A percentile compares a stretch with the other conserved stretches of the same genome.
Conservation (phyloP, 2,113 vertebrate genomes). For the Cyanocitta stelleri region DNA sequence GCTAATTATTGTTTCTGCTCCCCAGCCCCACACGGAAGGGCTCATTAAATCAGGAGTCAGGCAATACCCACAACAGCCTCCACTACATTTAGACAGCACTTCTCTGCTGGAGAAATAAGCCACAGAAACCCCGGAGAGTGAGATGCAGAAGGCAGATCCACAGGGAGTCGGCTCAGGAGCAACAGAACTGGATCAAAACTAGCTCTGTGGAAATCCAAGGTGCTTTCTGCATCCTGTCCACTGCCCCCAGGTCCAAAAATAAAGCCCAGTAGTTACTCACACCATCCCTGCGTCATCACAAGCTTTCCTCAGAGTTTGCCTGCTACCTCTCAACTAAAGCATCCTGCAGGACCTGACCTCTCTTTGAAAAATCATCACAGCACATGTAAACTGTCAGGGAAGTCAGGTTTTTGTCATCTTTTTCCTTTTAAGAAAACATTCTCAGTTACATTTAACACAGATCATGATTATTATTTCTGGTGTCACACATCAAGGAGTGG, state of each 20-base stretch:
- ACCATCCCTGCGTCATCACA: neutral
- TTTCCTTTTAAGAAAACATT: neutral
- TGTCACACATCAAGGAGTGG: neutral
- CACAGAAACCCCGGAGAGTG: neutral
- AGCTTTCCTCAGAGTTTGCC: neutral
- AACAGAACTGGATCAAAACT: neutral
- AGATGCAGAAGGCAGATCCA: neutral
- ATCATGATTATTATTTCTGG: neutral
- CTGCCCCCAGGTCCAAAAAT: neutral
- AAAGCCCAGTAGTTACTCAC: neutral
- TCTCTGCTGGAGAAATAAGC: neutral
- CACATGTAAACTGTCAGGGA: neutral
- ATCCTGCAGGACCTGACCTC: neutral
- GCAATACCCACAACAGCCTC: neutral
- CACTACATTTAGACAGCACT: neutral
- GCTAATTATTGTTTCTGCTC: constrained; percentile 9
- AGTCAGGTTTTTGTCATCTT: too few relatives aligned
- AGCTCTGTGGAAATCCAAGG: neutral
- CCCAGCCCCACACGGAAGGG: neutral
- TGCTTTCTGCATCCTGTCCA: neutral
- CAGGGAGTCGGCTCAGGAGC: neutral
- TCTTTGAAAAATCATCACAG: neutral
- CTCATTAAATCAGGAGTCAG: neutral
- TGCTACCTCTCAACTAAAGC: neutral
- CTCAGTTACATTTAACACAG: neutral